Conservation (phyloP, 2,888 invertebrate genomes). For the Pyrgus malvae region DNA sequence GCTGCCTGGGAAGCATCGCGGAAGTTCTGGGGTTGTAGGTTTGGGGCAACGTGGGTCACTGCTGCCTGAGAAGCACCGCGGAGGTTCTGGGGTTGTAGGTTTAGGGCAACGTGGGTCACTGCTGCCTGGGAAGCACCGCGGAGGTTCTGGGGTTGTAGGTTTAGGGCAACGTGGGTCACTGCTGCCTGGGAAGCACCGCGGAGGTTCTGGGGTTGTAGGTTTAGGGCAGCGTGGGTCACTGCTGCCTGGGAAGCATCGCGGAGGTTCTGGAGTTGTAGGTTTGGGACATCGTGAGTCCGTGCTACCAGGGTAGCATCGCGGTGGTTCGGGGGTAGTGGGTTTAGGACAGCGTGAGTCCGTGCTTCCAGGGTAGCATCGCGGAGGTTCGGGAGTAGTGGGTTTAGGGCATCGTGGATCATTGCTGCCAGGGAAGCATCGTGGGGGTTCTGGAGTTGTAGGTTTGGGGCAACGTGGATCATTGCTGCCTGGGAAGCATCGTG, state of each 20-base stretch:
- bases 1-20: slow-evolving; percentile 12
- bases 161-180: slow-evolving; percentile 49
- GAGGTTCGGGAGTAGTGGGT: slow-evolving; percentile 38
- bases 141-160: slow-evolving; percentile 42
- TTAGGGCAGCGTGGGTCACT: slow-evolving; percentile 45
- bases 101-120: slow-evolving; percentile 44
- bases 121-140: slow-evolving; percentile 54
- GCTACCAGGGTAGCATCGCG: slow-evolving; percentile 40
- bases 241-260: slow-evolving; percentile 51
- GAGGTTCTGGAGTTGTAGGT: slow-evolving; percentile 36
- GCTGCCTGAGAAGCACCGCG: slow-evolving; percentile 40
- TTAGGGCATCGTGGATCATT: slow-evolving; percentile 45
- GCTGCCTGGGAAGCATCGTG: too few species aligned
- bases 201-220: slow-evolving; percentile 45
- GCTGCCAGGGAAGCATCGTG: slow-evolving; percentile 47
- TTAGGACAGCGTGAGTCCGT: too few species aligned
- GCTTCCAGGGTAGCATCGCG: too few species aligned
- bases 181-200: slow-evolving; percentile 38
- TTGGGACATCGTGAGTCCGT: slow-evolving; percentile 42
- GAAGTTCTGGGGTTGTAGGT: slow-evolving; percentile 36
- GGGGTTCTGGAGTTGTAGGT: slow-evolving; percentile 33
- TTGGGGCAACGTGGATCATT: slow-evolving; percentile 29
- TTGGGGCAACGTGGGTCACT: slow-evolving; percentile 43
- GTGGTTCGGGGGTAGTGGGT: not conserved
- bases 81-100: slow-evolving; percentile 31